Evolutionary conservation across 2,113 vertebrate species (phyloP), one percentile per base, ranked within the genome.

Genomic region (Callipepla californica): DNA sequence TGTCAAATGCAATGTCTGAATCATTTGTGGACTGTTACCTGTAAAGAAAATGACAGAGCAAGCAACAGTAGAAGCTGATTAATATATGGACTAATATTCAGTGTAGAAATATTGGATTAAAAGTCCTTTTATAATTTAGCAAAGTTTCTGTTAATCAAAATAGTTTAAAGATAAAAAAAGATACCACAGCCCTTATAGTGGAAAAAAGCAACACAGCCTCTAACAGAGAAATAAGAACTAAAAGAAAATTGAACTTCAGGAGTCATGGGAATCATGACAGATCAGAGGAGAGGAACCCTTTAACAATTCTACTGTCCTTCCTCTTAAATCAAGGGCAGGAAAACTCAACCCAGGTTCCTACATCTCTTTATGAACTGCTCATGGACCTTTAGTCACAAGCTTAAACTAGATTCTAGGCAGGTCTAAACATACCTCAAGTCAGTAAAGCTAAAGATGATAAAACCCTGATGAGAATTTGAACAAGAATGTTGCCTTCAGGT

Each of bases 131-230:
- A 32, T 22, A n/a, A 28, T 28, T 45, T 4, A 66, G 10, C 7
- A 84, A 62, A 89, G 67, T 10, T 15, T 48, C 1, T 25, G 1
- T 5, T 51, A 25, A 62, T 32, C 38, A 40, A 59, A 48, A 59
- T 16, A 44, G 4, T 32, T 67, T 25, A 44, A 76, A 40, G 34
- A 72, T 40, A 40, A 53, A 53, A 53, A 8, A 34, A 79, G 30
- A 28, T 7, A 25, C 5, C 36, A 75, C 5, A 7, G 2, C 13
- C 67, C 3, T n/a, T 65, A 69, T 0, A 0, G 9, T 34, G 15
- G n/a, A 68, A 34, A 50, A 55, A 28, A 22, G 4, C 32, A 68
- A 18, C 44, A 14, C 7, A n/a, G 16, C 2, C 18, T 16, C 14
- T 62, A 44, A 21, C 32, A 48, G 30, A 32, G 20, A 1, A 1